phyloP scores from a whole-genome alignment of 2,888 invertebrate species.

The Psylliodes chrysocephalus region DNA sequence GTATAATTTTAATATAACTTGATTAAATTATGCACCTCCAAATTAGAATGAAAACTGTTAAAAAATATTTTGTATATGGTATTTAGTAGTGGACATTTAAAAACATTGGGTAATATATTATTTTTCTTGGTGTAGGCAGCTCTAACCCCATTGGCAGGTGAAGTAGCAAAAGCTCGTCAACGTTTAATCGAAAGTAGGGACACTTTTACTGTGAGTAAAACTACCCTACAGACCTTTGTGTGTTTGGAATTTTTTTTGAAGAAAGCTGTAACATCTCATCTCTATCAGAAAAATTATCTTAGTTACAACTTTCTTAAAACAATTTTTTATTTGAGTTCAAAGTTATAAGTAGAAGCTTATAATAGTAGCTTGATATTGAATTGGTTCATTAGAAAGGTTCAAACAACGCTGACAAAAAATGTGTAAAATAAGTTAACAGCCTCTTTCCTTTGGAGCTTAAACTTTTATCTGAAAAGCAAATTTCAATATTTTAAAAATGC shows the following conservation, averaged over 20 bases:
- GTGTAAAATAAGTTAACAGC: too few relatives aligned
- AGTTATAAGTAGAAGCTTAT: too few relatives aligned
- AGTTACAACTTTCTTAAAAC: background rate
- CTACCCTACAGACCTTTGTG: slow-evolving; percentile 21
- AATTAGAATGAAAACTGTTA: too few relatives aligned
- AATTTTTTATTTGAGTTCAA: too few relatives aligned
- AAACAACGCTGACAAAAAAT: too few relatives aligned
- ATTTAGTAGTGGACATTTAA: slow-evolving; percentile 6
- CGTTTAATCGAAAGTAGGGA: slow-evolving; percentile 75
- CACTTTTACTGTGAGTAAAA: slow-evolving; percentile 74
- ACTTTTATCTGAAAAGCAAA: too few relatives aligned
- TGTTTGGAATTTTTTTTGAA: slow-evolving; percentile 4
- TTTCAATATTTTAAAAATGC: too few relatives aligned
- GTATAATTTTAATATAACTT: too few relatives aligned
- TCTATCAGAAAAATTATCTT: background rate
- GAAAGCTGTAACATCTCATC: slow-evolving; percentile 13
- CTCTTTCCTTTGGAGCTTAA: too few relatives aligned
- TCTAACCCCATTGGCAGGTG: slow-evolving; percentile 78
- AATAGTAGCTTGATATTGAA: too few relatives aligned
- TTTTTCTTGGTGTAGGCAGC: slow-evolving; percentile 62
- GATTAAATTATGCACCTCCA: too few relatives aligned
- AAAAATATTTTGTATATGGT: background rate
- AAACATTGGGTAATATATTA: slow-evolving; percentile 22
- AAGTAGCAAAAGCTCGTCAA: slow-evolving; percentile 88
- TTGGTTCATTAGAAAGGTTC: too few relatives aligned